Percentiles rank a stretch among this genome's conserved stretches.
Conservation (phyloP, 2,797 vertebrate species). For the Prionace glauca region DNA sequence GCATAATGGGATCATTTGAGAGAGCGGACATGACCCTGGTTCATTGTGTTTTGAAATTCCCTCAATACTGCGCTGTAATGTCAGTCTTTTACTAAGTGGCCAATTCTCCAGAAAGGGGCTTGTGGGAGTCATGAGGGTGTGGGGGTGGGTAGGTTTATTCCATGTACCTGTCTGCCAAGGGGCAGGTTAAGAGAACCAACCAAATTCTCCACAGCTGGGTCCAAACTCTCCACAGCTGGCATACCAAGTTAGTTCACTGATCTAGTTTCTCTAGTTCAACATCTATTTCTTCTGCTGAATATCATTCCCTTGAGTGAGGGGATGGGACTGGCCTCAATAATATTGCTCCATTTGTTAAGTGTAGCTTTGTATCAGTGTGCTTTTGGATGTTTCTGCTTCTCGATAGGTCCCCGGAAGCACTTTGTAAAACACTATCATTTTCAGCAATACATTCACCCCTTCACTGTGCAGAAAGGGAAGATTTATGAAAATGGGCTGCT, state of each 20-base stretch:
- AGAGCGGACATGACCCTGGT: neutral
- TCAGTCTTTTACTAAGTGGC: neutral
- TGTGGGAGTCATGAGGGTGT: neutral
- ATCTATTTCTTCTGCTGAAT: neutral
- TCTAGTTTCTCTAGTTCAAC: neutral
- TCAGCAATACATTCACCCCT: neutral
- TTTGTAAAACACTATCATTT: neutral
- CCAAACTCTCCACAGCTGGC: neutral
- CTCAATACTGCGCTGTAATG: neutral
- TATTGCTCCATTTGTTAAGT: neutral
- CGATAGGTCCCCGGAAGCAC: neutral
- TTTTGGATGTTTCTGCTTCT: neutral
- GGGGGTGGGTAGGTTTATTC: neutral
- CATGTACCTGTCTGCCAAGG: neutral
- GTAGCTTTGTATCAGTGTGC: neutral
- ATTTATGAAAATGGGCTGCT: neutral
- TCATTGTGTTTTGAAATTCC: neutral
- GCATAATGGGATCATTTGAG: neutral
- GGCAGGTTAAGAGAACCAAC: neutral
- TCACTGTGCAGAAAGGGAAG: neutral
- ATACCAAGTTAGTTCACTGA: neutral
- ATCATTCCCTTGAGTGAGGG: neutral
- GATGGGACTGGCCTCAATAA: neutral
- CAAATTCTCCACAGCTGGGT: neutral
- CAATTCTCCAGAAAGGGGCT: neutral